Conservation (phyloP, 2,113 vertebrate genomes). For the Neodon shergylaensis region DNA sequence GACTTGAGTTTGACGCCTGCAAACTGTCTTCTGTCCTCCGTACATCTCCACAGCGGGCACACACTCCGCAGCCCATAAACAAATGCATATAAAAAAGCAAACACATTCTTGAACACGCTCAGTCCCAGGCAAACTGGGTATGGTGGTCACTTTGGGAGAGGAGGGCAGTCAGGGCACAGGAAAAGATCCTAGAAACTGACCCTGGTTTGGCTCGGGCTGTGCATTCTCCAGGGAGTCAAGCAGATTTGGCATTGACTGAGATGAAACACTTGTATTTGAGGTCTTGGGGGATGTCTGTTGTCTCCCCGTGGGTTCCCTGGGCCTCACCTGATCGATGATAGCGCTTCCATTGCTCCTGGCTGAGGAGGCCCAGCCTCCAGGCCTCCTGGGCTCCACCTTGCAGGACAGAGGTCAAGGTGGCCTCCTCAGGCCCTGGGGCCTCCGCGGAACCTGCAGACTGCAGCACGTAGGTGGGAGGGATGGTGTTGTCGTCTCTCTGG, state of each 20-base stretch:
- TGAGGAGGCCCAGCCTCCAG: slow-evolving; percentile 82
- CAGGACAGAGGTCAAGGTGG: slow-evolving; percentile 81
- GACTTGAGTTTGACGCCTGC: neutral
- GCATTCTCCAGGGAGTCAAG: neutral
- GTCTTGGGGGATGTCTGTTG: neutral
- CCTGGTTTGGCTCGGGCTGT: too few relatives aligned
- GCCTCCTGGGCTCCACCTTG: slow-evolving; percentile 82
- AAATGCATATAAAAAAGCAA: neutral
- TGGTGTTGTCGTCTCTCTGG: slow-evolving; percentile 84
- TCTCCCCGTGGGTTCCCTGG: too few relatives aligned
- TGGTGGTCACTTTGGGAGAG: neutral
- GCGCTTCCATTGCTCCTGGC: slow-evolving; percentile 80
- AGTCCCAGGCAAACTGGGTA: neutral
- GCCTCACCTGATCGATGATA: slow-evolving; percentile 87
- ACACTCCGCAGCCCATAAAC: neutral
- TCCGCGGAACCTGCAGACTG: slow-evolving; percentile 80
- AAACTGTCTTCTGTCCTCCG: neutral
- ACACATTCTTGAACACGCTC: neutral
- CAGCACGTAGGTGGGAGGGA: slow-evolving; percentile 87
- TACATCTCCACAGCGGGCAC: neutral
- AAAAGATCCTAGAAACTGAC: neutral
- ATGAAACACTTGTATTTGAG: rapidly evolving
- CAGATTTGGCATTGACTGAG: neutral
- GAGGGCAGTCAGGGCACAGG: neutral
- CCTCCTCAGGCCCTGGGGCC: slow-evolving; percentile 79